Evolutionary conservation across 2,888 invertebrate genomes (phyloP).

Genomic region (Hypsopygia costalis): DNA sequence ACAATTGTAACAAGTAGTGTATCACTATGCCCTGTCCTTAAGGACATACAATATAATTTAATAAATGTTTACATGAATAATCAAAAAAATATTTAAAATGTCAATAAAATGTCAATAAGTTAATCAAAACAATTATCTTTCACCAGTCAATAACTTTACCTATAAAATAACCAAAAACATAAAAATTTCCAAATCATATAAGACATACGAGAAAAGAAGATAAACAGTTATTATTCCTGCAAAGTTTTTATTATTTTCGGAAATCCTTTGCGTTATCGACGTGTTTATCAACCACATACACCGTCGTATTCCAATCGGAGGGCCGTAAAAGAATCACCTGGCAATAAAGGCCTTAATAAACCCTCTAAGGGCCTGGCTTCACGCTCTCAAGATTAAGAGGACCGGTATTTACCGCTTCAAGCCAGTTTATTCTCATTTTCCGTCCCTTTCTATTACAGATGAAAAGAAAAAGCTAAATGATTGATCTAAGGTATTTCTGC

Average conservation of each 20-base stretch:
- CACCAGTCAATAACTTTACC: no score
- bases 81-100: no score
- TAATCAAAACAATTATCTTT: no score
- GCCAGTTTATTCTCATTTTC: neutral
- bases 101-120: no score
- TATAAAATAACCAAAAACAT: no score
- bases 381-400: constrained; percentile 12
- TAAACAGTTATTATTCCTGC: neutral
- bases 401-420: constrained; percentile 10
- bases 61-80: no score
- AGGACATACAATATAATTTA: no score
- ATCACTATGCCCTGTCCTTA: no score
- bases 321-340: constrained; percentile 20
- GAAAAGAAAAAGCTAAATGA: neutral
- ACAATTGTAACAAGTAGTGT: no score
- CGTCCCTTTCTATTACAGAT: neutral
- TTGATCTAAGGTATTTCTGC: constrained; percentile 2
- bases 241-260: neutral
- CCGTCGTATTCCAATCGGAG: constrained; percentile 1
- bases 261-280: neutral
- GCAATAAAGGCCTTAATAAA: constrained; percentile 19
- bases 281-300: neutral
- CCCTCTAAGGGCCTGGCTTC: constrained; percentile 9
- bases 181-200: neutral
- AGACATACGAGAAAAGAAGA: neutral